These are phyloP conservation scores for Thryonomys swinderianus DNA, from an alignment of 2,113 vertebrate genomes.

Conservation along the genomic window DNA sequence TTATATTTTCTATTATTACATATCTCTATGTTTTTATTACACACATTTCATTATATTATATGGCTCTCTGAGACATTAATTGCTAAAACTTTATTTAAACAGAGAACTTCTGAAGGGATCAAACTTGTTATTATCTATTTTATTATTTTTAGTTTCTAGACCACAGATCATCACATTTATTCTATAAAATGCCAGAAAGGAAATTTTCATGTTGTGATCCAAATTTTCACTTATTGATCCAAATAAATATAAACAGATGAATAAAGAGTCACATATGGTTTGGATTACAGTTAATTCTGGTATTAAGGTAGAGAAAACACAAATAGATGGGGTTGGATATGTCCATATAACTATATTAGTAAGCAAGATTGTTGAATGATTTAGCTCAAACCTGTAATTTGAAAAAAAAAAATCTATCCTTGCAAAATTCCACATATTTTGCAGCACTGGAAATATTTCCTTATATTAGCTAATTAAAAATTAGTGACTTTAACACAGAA, in stretches of 20 bases:
- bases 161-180: rapidly evolving
- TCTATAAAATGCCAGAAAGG: background rate
- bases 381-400: background rate
- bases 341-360: background rate
- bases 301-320: rapidly evolving
- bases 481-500: background rate
- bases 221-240: too few relatives aligned
- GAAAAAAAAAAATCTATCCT: rapidly evolving
- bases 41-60: background rate
- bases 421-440: background rate
- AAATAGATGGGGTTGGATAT: rapidly evolving
- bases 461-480: background rate
- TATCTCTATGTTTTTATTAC: background rate
- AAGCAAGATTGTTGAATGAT: rapidly evolving
- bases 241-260: too few relatives aligned
- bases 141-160: background rate
- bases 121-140: background rate
- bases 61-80: background rate
- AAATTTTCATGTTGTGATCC: background rate
- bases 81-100: background rate
- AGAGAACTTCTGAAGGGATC: background rate
- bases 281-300: background rate
- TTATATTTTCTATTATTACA: background rate
- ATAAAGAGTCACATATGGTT: background rate
- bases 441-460: background rate